Percentiles rank a stretch among this genome's conserved stretches.
These are phyloP conservation scores for Atrichornis clamosus DNA, from an alignment of 2,113 vertebrate species.

Conservation along the genomic window DNA sequence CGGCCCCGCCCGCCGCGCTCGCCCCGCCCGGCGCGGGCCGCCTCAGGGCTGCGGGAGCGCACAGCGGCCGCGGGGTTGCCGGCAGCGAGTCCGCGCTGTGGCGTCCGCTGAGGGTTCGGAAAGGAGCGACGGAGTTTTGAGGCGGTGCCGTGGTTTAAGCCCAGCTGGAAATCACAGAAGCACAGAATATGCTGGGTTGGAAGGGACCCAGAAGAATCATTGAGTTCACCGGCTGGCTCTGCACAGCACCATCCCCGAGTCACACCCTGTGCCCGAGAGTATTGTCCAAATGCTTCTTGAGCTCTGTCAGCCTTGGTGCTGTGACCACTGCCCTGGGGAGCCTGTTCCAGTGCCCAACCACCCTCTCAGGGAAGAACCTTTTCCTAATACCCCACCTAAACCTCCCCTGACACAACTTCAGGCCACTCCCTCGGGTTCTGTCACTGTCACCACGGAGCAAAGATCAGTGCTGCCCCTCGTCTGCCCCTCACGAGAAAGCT, in stretches of 20 bases:
- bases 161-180: background rate
- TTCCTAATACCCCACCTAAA: fast-evolving
- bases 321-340: background rate
- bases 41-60: background rate
- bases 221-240: background rate
- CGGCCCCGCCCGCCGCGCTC: background rate
- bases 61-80: fast-evolving
- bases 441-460: background rate
- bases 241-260: no score
- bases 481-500: background rate
- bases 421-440: background rate
- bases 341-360: background rate
- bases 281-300: background rate
- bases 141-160: background rate
- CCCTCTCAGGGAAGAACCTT: background rate
- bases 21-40: background rate
- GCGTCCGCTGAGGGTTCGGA: fast-evolving
- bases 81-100: fast-evolving
- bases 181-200: background rate
- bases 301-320: background rate
- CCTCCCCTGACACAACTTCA: background rate
- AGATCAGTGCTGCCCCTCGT: background rate
- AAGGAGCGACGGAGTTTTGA: no score
- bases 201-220: background rate
- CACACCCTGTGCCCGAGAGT: background rate